phyloP scores from a whole-genome alignment of 2,113 vertebrate species.

The Mustela nigripes region DNA sequence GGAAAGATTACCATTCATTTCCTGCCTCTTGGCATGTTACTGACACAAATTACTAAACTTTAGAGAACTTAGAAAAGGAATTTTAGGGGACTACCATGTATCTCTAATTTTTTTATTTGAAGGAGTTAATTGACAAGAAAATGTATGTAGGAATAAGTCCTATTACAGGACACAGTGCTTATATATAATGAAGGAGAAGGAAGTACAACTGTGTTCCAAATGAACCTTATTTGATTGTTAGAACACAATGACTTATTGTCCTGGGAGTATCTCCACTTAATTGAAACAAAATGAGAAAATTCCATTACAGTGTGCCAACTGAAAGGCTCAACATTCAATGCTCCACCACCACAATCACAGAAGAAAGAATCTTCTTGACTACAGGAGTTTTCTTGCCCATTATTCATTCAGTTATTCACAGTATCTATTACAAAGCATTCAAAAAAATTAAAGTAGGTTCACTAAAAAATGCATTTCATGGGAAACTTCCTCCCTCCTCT shows the following conservation, averaged over 20 bases:
- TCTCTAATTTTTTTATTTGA: slow-evolving; percentile 1
- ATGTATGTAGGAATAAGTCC: neutral
- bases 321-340: neutral
- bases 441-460: neutral
- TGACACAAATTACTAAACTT: neutral
- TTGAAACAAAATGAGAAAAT: neutral
- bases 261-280: neutral
- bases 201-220: neutral
- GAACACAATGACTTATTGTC: neutral
- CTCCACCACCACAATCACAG: too few relatives aligned
- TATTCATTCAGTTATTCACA: neutral
- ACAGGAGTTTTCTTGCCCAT: neutral
- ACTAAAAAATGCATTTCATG: neutral
- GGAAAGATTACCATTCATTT: neutral
- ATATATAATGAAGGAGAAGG: neutral
- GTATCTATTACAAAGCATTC: neutral
- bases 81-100: neutral
- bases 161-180: neutral
- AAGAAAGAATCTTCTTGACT: neutral
- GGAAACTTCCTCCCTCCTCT: neutral
- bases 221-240: neutral
- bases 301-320: neutral
- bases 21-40: neutral
- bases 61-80: neutral
- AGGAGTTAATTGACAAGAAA: neutral